Percentiles rank a stretch among this genome's conserved stretches.
Evolutionary conservation across 2,888 invertebrate genomes (phyloP).

Genomic region (Andrena praecox): DNA sequence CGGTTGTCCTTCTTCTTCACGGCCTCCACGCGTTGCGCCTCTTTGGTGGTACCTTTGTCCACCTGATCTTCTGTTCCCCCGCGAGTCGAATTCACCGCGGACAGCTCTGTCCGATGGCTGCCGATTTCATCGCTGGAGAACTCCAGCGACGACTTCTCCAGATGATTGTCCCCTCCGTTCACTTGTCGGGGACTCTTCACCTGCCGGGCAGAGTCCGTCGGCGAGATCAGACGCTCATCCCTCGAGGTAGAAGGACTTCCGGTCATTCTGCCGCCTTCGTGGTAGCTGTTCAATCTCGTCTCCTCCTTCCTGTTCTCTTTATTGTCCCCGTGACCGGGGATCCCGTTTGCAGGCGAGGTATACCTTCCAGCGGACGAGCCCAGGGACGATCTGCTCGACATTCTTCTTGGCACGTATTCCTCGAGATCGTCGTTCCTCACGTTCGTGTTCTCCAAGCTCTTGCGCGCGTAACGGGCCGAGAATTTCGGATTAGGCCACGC

Average conservation of each 20-base stretch:
- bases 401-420: neutral
- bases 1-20: conserved; percentile 54
- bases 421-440: conserved; percentile 36
- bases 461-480: conserved; percentile 66
- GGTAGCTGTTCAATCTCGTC: neutral
- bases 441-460: conserved; percentile 77
- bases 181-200: too few relatives aligned
- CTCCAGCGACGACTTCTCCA: neutral
- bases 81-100: neutral
- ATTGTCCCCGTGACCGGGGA: neutral
- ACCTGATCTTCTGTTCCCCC: neutral
- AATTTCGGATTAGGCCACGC: conserved; percentile 54
- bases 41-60: neutral
- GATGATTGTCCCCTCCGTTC: neutral
- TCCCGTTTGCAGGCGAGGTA: neutral
- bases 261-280: neutral
- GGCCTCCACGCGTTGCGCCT: neutral
- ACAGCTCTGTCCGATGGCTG: neutral
- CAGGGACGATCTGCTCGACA: neutral
- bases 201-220: neutral
- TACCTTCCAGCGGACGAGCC: neutral
- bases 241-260: neutral
- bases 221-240: neutral
- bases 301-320: conserved; percentile 12
- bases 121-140: neutral